Conservation (phyloP, 2,113 vertebrate species). For the Corythornis cristatus region DNA sequence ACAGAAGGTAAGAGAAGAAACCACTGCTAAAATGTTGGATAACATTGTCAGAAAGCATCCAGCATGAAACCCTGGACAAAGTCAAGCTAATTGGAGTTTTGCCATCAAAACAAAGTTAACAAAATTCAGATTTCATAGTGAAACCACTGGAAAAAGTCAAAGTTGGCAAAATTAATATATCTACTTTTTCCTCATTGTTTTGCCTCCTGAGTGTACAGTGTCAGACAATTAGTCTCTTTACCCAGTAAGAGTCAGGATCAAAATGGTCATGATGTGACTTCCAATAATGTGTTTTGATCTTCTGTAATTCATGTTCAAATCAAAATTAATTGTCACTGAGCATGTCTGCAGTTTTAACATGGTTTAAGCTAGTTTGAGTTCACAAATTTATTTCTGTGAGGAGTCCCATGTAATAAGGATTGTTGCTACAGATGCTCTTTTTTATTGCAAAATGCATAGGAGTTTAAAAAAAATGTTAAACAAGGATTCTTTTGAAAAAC, state of each 20-base stretch:
- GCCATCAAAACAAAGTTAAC: background rate
- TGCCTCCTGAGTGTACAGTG: background rate
- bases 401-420: background rate
- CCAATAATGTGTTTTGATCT: background rate
- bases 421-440: background rate
- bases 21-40: background rate
- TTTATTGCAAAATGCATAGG: background rate
- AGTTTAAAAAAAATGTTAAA: background rate
- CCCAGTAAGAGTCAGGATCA: background rate
- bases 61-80: background rate
- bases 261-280: background rate
- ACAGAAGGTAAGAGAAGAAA: slow-evolving; percentile 78
- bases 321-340: background rate
- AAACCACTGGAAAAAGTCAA: background rate
- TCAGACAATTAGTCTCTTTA: background rate
- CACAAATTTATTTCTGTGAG: background rate
- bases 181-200: background rate
- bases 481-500: background rate
- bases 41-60: background rate
- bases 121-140: background rate
- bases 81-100: background rate
- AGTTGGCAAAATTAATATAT: background rate
- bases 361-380: background rate
- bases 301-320: background rate
- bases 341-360: background rate